Evolutionary conservation across 2,113 vertebrate genomes (phyloP).

Genomic region (Hystrix cristata): DNA sequence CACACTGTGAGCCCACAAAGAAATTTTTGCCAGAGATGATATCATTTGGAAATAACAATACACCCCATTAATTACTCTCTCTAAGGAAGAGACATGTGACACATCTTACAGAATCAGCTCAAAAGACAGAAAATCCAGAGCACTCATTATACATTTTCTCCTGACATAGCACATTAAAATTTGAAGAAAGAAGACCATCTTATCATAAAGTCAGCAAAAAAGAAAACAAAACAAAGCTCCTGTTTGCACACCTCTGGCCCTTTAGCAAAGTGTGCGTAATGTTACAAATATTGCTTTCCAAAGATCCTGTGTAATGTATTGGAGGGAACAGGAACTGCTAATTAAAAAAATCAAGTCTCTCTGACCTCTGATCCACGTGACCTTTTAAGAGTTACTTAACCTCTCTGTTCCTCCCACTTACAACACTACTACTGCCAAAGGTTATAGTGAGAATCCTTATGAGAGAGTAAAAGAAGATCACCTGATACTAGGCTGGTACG

Average conservation of each 20-base stretch:
- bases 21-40: constrained; percentile 81
- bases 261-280: constrained; percentile 74
- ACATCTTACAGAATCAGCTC: constrained; percentile 88
- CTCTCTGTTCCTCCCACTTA: constrained; percentile 11
- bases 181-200: constrained; percentile 87
- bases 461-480: not conserved
- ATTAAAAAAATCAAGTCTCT: constrained; percentile 67
- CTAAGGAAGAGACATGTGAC: constrained; percentile 87
- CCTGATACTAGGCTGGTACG: not conserved
- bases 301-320: not conserved
- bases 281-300: constrained; percentile 77
- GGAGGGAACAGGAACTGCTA: not conserved
- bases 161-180: constrained; percentile 91
- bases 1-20: constrained; percentile 56
- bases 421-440: not conserved
- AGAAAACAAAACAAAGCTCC: constrained; percentile 82
- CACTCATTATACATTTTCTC: constrained; percentile 89
- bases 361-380: constrained; percentile 18
- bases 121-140: constrained; percentile 87
- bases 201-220: constrained; percentile 90
- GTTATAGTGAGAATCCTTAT: not conserved
- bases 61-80: constrained; percentile 90
- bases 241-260: constrained; percentile 82
- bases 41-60: constrained; percentile 85
- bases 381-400: constrained; percentile 28